These are phyloP conservation scores for Pangasianodon gigas DNA, from an alignment of 2,113 vertebrate genomes.

Conservation along the genomic window DNA sequence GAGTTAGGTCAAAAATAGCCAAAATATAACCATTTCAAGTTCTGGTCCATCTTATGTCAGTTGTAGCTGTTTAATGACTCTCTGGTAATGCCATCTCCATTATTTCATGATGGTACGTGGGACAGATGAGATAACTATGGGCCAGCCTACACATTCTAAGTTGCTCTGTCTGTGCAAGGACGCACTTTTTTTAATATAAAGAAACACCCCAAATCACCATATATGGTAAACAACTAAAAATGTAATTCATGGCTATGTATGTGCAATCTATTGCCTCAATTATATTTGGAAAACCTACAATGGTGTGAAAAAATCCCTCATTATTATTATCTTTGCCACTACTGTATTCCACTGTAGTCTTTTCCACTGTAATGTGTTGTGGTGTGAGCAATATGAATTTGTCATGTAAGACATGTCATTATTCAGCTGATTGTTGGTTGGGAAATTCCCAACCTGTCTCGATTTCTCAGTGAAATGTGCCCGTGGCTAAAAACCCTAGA, in stretches of 20 bases:
- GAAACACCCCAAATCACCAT: neutral
- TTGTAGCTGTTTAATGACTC: neutral
- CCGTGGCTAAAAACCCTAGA: slow-evolving; percentile 5
- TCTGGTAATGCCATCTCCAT: neutral
- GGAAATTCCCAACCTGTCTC: neutral
- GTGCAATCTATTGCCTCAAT: no score
- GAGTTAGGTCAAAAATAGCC: neutral
- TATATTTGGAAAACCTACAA: neutral
- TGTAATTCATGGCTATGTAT: neutral
- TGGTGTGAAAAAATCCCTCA: neutral
- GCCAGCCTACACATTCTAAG: neutral
- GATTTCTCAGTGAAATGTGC: slow-evolving; percentile 6
- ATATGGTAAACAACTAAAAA: neutral
- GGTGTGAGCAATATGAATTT: neutral
- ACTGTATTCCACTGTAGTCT: neutral
- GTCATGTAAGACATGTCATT: neutral
- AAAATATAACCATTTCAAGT: neutral
- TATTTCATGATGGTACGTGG: neutral
- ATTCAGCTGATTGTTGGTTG: neutral
- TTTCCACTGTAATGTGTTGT: neutral
- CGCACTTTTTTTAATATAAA: neutral
- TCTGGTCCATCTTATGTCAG: neutral
- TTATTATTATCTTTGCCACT: neutral
- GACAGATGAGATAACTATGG: neutral
- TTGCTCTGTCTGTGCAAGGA: neutral